Base-by-base conservation (phyloP, 2,797 vertebrate genomes). In the Octomys mimax region DNA sequence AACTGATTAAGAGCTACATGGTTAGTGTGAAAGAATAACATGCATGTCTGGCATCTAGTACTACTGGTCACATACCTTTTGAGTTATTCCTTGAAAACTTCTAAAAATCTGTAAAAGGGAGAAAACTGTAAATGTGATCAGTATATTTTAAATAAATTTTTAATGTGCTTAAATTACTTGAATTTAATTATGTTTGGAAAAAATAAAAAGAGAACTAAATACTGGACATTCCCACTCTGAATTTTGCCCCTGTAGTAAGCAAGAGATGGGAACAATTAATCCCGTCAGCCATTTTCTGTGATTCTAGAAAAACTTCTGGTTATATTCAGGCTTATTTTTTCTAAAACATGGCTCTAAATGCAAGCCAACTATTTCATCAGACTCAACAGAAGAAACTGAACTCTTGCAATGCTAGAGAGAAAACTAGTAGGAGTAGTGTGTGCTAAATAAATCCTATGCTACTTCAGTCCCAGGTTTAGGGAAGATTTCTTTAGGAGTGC, bases 351-450 rank as follows among this genome's bases (percentile, higher is more conserved):
- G 33, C 42, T 54, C 86, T 89, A 92, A 84, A 73, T 68, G 26
- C 66, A 94, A 95, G 77, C 68, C 92, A 87, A 70, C 66, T 73
- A 33, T 95, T 95, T 95, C 87, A 78, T 91, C 75, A 96, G 70
- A 87, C 10, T 91, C 31, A 89, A 62, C 81, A 93, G 46, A 96
- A 96, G 89, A 94, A 95, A 57, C 79, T 39, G 39, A 87, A 81
- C 54, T 87, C 62, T 94, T 80, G 75, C 81, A 89, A 1, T 73
- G 75, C 83, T 89, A 36, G 28, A 88, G 64, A 24, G 89, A 88
- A 90, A 84, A 77, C 59, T 83, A 16, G 62, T 88, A 88, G 78
- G 46, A 95, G 19, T 57, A 42, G 21, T 88, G 11, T 90, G 68
- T 49, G 87, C 78, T 77, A 75, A 86, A 26, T 80, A 80, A 88